phyloP scores from a whole-genome alignment of 1,140 invertebrate species.

The Eupeodes corollae region DNA sequence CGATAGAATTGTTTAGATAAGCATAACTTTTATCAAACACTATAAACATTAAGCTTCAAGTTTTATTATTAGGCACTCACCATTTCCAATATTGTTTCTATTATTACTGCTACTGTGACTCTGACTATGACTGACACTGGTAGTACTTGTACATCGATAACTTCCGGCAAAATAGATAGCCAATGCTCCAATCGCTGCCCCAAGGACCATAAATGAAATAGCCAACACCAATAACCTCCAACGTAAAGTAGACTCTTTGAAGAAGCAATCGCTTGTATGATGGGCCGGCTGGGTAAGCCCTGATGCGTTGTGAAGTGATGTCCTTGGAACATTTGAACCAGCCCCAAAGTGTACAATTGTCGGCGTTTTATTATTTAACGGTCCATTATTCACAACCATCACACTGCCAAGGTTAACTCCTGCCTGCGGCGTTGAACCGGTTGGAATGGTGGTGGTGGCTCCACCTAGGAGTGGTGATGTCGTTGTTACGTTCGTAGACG shows the following conservation, averaged over 20 bases:
- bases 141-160: constrained; percentile 15
- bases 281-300: neutral
- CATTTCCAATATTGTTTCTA: no score
- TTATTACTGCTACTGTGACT: no score
- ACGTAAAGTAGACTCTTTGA: constrained; percentile 27
- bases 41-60: no score
- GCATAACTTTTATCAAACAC: no score
- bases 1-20: no score
- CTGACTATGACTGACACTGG: no score
- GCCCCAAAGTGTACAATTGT: constrained; percentile 2
- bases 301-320: neutral
- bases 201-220: constrained; percentile 29
- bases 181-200: constrained; percentile 32
- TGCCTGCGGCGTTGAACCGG: neutral
- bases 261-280: constrained; percentile 23
- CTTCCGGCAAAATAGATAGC: constrained; percentile 33
- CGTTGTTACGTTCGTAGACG: neutral
- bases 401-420: constrained; percentile 9
- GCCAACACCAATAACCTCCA: constrained; percentile 28
- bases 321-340: constrained; percentile 1
- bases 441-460: neutral
- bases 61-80: no score
- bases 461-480: neutral
- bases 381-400: constrained; percentile 2
- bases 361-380: neutral